Percentiles rank a stretch among this genome's conserved stretches.
Conservation (phyloP, 2,888 invertebrate species). For the Melipona beecheii region DNA sequence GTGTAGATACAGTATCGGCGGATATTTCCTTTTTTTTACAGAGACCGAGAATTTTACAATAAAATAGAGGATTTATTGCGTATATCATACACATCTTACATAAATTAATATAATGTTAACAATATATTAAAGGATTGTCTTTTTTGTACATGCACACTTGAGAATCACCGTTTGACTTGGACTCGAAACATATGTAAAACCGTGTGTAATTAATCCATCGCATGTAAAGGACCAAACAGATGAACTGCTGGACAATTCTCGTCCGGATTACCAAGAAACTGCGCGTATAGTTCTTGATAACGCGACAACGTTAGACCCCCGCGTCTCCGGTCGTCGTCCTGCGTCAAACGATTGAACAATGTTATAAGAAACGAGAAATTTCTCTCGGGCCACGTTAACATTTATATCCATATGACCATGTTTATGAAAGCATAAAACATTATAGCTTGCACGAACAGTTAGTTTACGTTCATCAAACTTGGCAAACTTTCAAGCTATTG, state of each 20-base stretch:
- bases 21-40: not conserved
- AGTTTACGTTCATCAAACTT: constrained; percentile 38
- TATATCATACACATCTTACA: constrained; percentile 30
- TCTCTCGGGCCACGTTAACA: not conserved
- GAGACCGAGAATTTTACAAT: constrained; percentile 42
- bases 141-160: constrained; percentile 46
- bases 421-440: constrained; percentile 5
- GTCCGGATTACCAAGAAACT: constrained; percentile 91
- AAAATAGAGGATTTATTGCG: constrained; percentile 65
- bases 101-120: constrained; percentile 52
- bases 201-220: constrained; percentile 82
- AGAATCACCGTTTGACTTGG: not conserved
- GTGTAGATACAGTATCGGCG: not conserved
- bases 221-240: constrained; percentile 91
- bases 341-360: constrained; percentile 69
- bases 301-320: constrained; percentile 91
- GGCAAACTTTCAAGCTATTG: constrained; percentile 60
- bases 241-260: constrained; percentile 90
- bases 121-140: constrained; percentile 59
- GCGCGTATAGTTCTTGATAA: constrained; percentile 93
- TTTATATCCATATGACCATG: not conserved
- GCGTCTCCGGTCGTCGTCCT: constrained; percentile 93
- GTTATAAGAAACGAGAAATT: not conserved
- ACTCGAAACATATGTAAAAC: not conserved
- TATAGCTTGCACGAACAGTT: not conserved